Evolutionary conservation across 2,113 vertebrate species (phyloP), one percentile per base, ranked within the genome.

Genomic region (Hydrochoerus hydrochaeris): DNA sequence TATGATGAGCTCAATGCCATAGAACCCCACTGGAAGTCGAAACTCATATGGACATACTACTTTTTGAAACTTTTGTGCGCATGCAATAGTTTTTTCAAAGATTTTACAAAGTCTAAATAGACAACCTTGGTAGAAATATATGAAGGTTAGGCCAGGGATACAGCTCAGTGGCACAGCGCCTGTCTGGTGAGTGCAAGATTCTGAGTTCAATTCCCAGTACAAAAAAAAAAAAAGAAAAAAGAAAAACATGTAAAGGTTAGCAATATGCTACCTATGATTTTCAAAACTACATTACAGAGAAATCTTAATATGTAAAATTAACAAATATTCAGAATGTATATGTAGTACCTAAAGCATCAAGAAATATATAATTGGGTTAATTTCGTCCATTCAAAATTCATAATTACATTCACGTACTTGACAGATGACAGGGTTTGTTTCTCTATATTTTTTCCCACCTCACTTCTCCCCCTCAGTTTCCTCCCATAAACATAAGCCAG

Each of bases 111-210:
- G 41, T 67, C 35, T 92, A 91, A 75, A 49, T 94, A 60, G 89
- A 89, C 24, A 85, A 93, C 0, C 7, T 71, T 92, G 13, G 9
- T 78, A 92, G 35, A 92, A 97, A 94, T 94, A 90, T 14, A 58
- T 81, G 78, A 71, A 85, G 62, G 4, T 78, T 83, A 90, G 6
- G 54, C 54, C 17, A 17, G 17, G 54, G 54, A 57, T 57, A 57
- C 16, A 57, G 54, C 54, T 57, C 54, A 57, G 54, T 57, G 54
- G 54, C 52, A 57, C 54, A 57, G 54, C 54, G 4, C 54, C 54
- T 57, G 54, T 57, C 54, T 19, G 54, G 54, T 17, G 20, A 57
- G 54, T 19, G 5, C 54, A 57, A 57, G 54, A 57, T 57, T 3
- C 54, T 57, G 54, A 57, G 54, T 57, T 57, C 20, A 17, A 20